Conservation (phyloP, 2,113 vertebrate species). For the Oophaga pumilio region DNA sequence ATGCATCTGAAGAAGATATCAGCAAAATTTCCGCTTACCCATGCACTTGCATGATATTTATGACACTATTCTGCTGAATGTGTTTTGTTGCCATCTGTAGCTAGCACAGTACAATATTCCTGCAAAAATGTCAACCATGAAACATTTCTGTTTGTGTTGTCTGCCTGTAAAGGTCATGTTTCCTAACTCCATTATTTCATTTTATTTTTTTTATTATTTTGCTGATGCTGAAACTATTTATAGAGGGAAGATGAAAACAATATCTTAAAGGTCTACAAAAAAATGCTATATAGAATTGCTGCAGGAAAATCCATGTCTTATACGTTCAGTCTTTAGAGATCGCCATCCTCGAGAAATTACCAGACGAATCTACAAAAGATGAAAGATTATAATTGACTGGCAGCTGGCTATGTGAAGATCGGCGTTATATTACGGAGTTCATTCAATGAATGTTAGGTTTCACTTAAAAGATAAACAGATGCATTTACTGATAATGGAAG, state of each 20-base stretch:
- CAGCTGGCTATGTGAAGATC: background rate
- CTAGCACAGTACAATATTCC: background rate
- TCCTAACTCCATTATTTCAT: background rate
- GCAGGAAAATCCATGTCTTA: background rate
- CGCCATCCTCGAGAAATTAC: background rate
- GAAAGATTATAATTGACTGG: background rate
- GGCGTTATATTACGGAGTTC: background rate
- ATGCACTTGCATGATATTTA: conserved; percentile 31
- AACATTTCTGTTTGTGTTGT: conserved; percentile 24
- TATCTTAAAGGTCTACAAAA: conserved; percentile 1
- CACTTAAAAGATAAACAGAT: background rate
- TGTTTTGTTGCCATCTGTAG: background rate
- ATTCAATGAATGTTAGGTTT: background rate
- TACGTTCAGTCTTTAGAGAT: background rate
- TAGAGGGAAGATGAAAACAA: background rate
- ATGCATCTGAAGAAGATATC: conserved; percentile 21
- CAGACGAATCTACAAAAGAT: background rate
- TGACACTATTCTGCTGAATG: background rate
- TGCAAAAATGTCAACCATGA: conserved; percentile 27
- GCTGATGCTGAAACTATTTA: background rate
- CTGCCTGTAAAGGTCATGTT: conserved; percentile 7
- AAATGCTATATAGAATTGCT: background rate
- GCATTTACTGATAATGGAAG: no score
- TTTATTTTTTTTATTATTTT: background rate
- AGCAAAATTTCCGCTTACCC: conserved; percentile 17